Evolutionary conservation across 2,888 invertebrate genomes (phyloP), one percentile per base, ranked within the genome.

Genomic region (Eilema sororculum): DNA sequence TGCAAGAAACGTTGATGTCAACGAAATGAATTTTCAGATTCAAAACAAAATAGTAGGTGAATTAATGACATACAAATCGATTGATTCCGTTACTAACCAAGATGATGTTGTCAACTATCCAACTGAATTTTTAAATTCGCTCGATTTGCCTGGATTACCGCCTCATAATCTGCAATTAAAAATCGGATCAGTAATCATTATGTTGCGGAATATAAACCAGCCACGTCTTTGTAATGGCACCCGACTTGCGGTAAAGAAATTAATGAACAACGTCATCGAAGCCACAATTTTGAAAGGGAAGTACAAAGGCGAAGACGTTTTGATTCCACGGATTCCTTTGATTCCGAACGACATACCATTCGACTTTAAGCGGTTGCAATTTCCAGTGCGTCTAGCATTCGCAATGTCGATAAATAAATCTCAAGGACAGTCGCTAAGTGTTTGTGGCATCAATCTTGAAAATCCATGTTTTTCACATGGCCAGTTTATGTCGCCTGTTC

Each of bases 1-100:
- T 3, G 77, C 81, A 52, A 84, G 81, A 77, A 84, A 85, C 67
- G 76, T 73, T 68, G 79, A 73, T 73, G 72, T 72, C 30, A 22
- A 74, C 0, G 69, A 65, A 46, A 33, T 73, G 13, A 75, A 75
- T 75, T 66, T 66, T 12, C n/a, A 66, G 24, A 75, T 75, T 73
- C 69, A 73, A 33, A 28, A 60, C 37, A 28, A 64, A 60, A 63
- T 71, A 28, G 30, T 65, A n/a, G 73, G 75, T 41, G 56, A 69
- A 61, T 75, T 75, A 60, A 57, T 16, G 58, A 57, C 13, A 1
- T 76, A 66, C 61, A 72, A 70, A 74, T 76, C 76, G 25, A 41
- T 80, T 62, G 74, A 77, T 64, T 61, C 73, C 10, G 46, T 60
- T 58, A 73, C 46, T 28, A 71, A 77, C 28, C 20, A 71, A 52